Evolutionary conservation across 2,113 vertebrate species (phyloP).

Genomic region (Antennarius striatus): DNA sequence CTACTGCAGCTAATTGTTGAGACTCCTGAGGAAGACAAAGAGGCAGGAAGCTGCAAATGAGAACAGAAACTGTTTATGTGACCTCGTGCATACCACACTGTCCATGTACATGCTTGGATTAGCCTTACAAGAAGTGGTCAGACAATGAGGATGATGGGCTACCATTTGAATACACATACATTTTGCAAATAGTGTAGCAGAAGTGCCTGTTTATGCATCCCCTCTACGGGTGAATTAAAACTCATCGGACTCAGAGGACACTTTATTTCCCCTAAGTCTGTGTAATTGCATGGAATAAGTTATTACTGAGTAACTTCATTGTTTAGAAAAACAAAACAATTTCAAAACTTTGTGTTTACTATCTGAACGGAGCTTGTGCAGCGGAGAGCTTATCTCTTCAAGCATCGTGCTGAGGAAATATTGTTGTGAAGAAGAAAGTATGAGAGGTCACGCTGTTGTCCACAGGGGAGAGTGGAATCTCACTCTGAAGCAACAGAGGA

Average conservation of each 20-base stretch:
- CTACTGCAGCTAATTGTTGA: slow-evolving; percentile 26
- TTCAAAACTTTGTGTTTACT: slow-evolving; percentile 1
- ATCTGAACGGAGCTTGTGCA: slow-evolving; percentile 3
- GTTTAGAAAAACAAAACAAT: background rate
- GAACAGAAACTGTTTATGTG: slow-evolving; percentile 64
- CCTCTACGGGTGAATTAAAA: slow-evolving; percentile 34
- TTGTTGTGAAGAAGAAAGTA: background rate
- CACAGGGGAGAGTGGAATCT: slow-evolving; percentile 3
- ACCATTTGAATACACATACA: slow-evolving; percentile 34
- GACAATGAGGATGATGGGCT: slow-evolving; percentile 21
- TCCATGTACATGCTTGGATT: slow-evolving; percentile 44
- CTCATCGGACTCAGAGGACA: background rate
- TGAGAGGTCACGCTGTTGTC: slow-evolving; percentile 16
- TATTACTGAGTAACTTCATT: background rate
- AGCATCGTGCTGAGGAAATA: slow-evolving; percentile 17
- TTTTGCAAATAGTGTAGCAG: slow-evolving; percentile 12
- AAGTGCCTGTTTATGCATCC: background rate
- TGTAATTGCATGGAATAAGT: background rate
- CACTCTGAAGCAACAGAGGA: slow-evolving; percentile 1
- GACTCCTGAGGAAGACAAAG: slow-evolving; percentile 38
- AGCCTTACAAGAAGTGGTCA: slow-evolving; percentile 37
- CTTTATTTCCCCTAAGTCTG: background rate
- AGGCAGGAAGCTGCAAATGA: slow-evolving; percentile 67
- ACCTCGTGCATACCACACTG: slow-evolving; percentile 56
- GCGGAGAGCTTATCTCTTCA: slow-evolving; percentile 11